Percentiles rank a stretch among this genome's conserved stretches.
phyloP scores from a whole-genome alignment of 2,113 vertebrate genomes.

The Athene noctua region DNA sequence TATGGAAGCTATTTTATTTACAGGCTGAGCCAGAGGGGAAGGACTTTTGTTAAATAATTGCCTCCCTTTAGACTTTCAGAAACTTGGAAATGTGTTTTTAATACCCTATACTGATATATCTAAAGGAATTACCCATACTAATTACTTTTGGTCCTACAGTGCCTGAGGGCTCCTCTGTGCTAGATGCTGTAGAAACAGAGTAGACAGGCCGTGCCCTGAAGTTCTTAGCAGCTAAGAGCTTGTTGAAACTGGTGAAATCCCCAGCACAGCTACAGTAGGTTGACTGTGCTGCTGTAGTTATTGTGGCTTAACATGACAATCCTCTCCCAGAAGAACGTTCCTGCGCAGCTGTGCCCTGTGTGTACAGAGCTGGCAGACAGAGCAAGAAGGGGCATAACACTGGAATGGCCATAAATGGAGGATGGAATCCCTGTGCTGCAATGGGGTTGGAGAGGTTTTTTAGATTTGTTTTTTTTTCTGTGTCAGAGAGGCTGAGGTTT shows the following conservation, averaged over 20 bases:
- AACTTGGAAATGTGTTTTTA: not conserved
- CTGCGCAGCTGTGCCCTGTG: accelerated
- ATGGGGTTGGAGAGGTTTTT: not conserved
- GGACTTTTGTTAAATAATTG: not conserved
- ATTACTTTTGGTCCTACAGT: not conserved
- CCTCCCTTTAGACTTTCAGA: not conserved
- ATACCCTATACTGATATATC: not conserved
- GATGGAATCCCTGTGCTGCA: not conserved
- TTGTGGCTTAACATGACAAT: not conserved
- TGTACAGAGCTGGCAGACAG: not conserved
- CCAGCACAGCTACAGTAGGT: not conserved
- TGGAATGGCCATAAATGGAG: not conserved
- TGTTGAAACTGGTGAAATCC: not conserved
- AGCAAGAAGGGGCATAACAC: not conserved
- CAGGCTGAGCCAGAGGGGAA: not conserved
- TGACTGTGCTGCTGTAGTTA: not conserved
- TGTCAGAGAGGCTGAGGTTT: not conserved
- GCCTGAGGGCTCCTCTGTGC: not conserved
- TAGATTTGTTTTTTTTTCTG: not conserved
- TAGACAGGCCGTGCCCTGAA: not conserved
- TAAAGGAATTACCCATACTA: not conserved
- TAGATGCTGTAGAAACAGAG: not conserved
- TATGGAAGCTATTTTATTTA: not conserved
- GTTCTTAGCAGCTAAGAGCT: not conserved
- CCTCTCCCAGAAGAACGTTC: not conserved